A percentile compares a stretch with the other conserved stretches of the same genome.
Evolutionary conservation across 2,888 invertebrate species (phyloP).

Genomic region (Temnothorax unifasciatus): DNA sequence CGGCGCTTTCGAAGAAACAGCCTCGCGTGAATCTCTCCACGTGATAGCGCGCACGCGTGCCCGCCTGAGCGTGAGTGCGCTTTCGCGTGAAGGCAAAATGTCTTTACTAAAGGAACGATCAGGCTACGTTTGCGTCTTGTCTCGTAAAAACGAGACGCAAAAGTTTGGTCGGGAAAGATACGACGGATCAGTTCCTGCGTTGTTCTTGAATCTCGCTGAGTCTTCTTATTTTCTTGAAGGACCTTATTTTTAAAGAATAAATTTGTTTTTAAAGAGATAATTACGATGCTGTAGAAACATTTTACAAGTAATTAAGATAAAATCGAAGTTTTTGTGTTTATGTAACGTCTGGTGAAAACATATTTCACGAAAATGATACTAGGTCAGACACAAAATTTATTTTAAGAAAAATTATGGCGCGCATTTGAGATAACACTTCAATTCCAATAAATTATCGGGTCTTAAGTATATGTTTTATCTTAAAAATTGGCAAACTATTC

Average conservation of each 20-base stretch:
- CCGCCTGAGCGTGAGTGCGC: background rate
- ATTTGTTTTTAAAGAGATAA: background rate
- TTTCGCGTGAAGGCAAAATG: background rate
- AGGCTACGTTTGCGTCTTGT: background rate
- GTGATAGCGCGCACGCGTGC: conserved; percentile 9
- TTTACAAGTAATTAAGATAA: conserved; percentile 1
- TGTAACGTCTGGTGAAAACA: background rate
- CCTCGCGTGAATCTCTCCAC: conserved; percentile 18
- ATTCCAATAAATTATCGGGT: background rate
- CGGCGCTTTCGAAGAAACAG: conserved; percentile 39
- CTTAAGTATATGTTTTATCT: background rate
- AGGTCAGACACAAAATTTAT: conserved; percentile 17
- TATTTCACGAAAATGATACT: background rate
- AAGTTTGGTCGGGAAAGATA: background rate
- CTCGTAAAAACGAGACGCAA: background rate
- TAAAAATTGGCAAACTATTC: background rate
- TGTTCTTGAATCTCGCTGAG: background rate
- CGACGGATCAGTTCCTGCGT: background rate
- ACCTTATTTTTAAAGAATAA: background rate
- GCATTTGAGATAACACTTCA: conserved; percentile 2
- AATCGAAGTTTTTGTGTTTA: background rate
- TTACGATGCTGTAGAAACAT: no score
- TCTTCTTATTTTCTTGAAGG: background rate
- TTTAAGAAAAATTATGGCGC: background rate
- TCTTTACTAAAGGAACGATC: background rate